phyloP scores from a whole-genome alignment of 2,113 vertebrate genomes.

The Daphoenositta chrysoptera region DNA sequence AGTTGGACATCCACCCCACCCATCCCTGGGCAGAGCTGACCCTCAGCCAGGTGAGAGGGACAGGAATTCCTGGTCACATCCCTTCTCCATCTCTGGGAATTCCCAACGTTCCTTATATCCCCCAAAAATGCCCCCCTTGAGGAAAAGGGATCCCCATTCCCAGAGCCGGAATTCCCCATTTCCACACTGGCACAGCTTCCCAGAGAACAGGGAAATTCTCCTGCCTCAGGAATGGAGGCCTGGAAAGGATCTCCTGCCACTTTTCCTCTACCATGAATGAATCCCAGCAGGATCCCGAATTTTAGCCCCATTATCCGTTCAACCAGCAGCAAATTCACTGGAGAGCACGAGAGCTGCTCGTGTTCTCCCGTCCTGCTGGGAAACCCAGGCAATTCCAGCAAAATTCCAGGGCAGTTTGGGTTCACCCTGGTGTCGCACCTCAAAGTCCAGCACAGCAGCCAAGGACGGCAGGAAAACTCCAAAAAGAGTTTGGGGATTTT shows the following conservation, averaged over 20 bases:
- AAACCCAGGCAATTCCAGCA: neutral
- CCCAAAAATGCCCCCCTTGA: neutral
- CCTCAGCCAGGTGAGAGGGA: neutral
- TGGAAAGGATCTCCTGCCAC: conserved; percentile 12
- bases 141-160: neutral
- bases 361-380: neutral
- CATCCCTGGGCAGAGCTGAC: neutral
- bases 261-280: neutral
- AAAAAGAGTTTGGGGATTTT: neutral
- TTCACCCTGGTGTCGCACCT: neutral
- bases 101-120: neutral
- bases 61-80: neutral
- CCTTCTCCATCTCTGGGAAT: neutral
- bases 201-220: neutral
- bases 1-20: neutral
- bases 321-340: neutral
- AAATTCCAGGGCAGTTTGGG: neutral
- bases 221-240: neutral
- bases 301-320: neutral
- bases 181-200: neutral
- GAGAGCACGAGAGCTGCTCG: neutral
- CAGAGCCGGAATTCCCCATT: neutral
- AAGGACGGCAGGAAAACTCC: neutral
- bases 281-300: neutral
- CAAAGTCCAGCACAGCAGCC: neutral